Base-by-base conservation (phyloP, 2,113 vertebrate genomes). In the Daubentonia madagascariensis region DNA sequence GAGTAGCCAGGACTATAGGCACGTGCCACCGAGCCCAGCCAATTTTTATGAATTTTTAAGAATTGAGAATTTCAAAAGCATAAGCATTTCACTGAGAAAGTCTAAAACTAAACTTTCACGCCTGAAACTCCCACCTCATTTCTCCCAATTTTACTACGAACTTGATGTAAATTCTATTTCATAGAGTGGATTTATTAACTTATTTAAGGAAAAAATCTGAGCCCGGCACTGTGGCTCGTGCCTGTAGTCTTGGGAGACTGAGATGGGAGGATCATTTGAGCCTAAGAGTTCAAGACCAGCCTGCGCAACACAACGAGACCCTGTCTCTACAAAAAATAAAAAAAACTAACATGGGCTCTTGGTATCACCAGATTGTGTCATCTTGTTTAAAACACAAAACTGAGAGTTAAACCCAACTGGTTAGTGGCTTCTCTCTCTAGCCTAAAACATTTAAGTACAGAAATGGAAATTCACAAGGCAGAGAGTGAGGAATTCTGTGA, bases 371-470 rank as follows among this genome's bases (percentile, higher is more conserved):
- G 50, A 78, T 14, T 72, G 70, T 37, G 12, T 50, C 52, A 88
- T 48, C 68, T 67, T 72, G 43, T 48, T 91, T 94, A 88, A 78
- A 91, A 48, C 13, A 94, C 9, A 25, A 96, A 97, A 50, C 8
- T 35, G 8, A 81, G 10, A 75, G 4, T 16, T 75, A 35, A 85
- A 70, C 4, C 5, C 43, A 85, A 52, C 2, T 48, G 28, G 11
- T 22, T 59, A 88, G 28, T 30, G 20, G 20, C 83, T 87, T 95
- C 37, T 4, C 13, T 87, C 20, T 88, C 23, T 37, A 84, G 65
- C 11, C 13, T 57, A 91, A 68, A 54, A 43, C n/a, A 68, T 52
- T 68, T 80, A 68, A 37, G n/a, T 45, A 78, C 23, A 78, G 30
- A 88, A 96, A 65, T 35, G 22, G 16, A 91, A 91, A 92, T 54